Evolutionary conservation across 2,888 invertebrate species (phyloP), one percentile per base, ranked within the genome.

Genomic region (Philereme transversata): DNA sequence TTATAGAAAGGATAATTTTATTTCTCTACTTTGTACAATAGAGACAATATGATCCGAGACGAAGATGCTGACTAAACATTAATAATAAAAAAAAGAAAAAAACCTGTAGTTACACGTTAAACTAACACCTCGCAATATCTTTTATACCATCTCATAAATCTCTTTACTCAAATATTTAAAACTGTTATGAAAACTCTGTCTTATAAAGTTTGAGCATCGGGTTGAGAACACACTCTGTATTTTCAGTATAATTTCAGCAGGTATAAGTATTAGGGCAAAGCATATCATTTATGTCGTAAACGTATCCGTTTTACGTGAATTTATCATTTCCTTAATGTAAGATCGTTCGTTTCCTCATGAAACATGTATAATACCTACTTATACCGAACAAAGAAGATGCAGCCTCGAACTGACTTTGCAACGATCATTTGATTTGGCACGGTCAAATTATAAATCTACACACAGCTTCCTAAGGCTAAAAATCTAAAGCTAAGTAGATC

Each of bases 351-450:
- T 65, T 68, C 66, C 68, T 67, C 60, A 53, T 55, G 11, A 57
- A 47, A 62, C 40, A 41, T n/a, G n/a, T n/a, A n/a, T n/a, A n/a
- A n/a, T 50, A 59, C 22, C 22, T 22, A 22, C 22, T 22, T 22
- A 22, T 22, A 22, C 22, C 22, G 22, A 22, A 68, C 66, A 68
- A 71, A 67, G 62, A 54, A 50, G 65, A 59, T 35, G 35, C 51
- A 60, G 8, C 50, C 63, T 63, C 63, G 57, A 56, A 47, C 33
- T 57, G 47, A 63, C 48, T 60, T 11, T 64, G 61, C 43, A 62
- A 62, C n/a, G 46, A 56, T 60, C 57, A 69, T 64, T 64, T 65
- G 56, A 67, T 67, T 64, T 48, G 61, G 61, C 60, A 22, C 40
- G 40, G 40, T 40, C 40, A 40, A 40, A 38, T 7, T 38, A 38